A percentile compares a stretch with the other conserved stretches of the same genome.
Conservation (phyloP, 2,888 invertebrate species). For the Cataglyphis albicans region DNA sequence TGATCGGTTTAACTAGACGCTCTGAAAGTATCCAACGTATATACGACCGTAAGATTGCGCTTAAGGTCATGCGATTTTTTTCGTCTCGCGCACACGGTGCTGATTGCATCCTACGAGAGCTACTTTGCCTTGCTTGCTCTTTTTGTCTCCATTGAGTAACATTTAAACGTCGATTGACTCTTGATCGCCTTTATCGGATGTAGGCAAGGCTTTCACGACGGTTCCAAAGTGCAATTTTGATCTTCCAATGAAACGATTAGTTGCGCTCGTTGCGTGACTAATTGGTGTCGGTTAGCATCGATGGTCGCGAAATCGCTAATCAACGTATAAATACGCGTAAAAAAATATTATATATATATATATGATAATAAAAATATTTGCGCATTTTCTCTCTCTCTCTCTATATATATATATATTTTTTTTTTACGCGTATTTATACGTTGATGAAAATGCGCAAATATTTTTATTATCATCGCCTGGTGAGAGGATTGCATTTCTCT, state of each 20-base stretch:
- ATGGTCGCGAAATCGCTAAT: constrained; percentile 36
- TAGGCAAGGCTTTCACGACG: constrained; percentile 23
- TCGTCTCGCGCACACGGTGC: constrained; percentile 10
- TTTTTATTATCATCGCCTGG: constrained; percentile 31
- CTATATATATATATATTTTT: no score
- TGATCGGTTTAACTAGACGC: background rate
- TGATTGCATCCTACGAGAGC: constrained; percentile 38
- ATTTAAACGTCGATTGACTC: constrained; percentile 24
- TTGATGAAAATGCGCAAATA: constrained; percentile 15
- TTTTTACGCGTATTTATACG: no score
- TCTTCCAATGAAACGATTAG: constrained; percentile 23
- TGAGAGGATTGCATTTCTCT: background rate
- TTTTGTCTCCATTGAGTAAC: constrained; percentile 46
- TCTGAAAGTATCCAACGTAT: background rate
- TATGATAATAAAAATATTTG: no score
- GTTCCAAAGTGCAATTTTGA: constrained; percentile 42
- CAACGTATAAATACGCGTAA: background rate
- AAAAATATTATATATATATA: no score
- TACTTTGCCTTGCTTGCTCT: background rate
- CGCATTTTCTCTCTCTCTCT: no score
- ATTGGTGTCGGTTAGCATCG: constrained; percentile 32
- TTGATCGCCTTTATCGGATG: constrained; percentile 41
- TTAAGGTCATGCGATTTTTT: background rate
- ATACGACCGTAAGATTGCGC: background rate
- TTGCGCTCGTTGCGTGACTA: constrained; percentile 22